Evolutionary conservation across 2,888 invertebrate genomes (phyloP).

Genomic region (Netelia melanura): DNA sequence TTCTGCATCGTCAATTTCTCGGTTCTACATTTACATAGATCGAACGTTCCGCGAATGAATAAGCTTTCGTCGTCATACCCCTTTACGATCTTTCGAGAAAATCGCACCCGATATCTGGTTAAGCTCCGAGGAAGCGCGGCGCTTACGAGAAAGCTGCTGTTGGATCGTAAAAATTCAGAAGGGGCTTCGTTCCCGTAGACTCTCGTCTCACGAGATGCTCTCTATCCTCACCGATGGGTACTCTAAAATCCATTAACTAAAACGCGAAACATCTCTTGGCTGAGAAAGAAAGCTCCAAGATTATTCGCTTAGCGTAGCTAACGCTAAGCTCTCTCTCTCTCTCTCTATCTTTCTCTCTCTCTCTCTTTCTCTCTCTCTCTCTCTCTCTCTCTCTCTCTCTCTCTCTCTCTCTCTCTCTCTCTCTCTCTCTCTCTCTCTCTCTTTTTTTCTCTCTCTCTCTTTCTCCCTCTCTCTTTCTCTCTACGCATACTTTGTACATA

Average conservation of each 20-base stretch:
- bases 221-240: slow-evolving; percentile 66
- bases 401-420: no score
- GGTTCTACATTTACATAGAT: slow-evolving; percentile 11
- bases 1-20: slow-evolving; percentile 46
- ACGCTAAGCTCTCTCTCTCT: slow-evolving; percentile 24
- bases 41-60: slow-evolving; percentile 47
- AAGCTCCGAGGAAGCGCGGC: slow-evolving; percentile 38
- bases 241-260: slow-evolving; percentile 80
- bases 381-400: not conserved
- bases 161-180: slow-evolving; percentile 69
- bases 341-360: slow-evolving; percentile 3
- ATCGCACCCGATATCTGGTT: slow-evolving; percentile 61
- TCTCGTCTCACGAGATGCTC: slow-evolving; percentile 40
- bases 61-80: slow-evolving; percentile 58
- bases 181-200: slow-evolving; percentile 49
- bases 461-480: not conserved
- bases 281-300: slow-evolving; percentile 63
- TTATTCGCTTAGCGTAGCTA: slow-evolving; percentile 58
- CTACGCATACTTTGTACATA: not conserved
- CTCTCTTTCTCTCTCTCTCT: no score
- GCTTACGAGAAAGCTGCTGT: slow-evolving; percentile 36
- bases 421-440: not conserved
- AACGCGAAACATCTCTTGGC: slow-evolving; percentile 54
- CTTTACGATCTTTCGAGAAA: slow-evolving; percentile 62
- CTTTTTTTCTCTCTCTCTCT: no score